phyloP scores from a whole-genome alignment of 1,140 invertebrate species.

The Euschistus heros region DNA sequence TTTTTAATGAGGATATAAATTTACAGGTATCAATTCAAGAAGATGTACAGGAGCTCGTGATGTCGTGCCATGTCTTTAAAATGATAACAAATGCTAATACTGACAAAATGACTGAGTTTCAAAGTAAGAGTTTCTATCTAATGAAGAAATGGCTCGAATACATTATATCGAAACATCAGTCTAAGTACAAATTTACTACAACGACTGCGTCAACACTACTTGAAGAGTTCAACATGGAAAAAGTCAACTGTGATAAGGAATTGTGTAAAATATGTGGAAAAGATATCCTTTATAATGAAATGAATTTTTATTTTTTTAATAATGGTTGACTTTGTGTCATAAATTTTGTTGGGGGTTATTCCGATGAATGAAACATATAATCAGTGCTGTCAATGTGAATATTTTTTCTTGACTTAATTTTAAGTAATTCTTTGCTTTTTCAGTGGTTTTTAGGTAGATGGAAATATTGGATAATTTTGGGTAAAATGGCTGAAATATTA shows the following conservation, averaged over 20 bases:
- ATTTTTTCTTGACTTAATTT: no score
- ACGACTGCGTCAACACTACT: background rate
- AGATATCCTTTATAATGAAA: constrained; percentile 12
- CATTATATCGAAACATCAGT: background rate
- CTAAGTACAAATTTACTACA: background rate
- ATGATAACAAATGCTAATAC: background rate
- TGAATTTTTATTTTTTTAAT: background rate
- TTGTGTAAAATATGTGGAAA: background rate
- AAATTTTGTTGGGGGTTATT: no score
- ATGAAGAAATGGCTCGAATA: constrained; percentile 22
- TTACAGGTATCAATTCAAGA: constrained; percentile 18
- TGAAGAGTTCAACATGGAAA: background rate
- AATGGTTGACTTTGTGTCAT: no score
- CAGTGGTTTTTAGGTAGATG: no score
- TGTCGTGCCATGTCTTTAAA: constrained; percentile 25
- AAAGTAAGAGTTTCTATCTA: constrained; percentile 14
- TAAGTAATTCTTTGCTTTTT: no score
- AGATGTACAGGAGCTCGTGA: constrained; percentile 17
- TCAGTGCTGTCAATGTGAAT: no score
- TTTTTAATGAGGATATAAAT: no score
- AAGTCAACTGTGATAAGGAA: background rate
- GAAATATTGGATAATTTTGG: no score
- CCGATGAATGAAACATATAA: no score
- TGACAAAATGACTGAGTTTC: constrained; percentile 2
- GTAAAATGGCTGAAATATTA: no score